phyloP scores from a whole-genome alignment of 2,888 invertebrate genomes.

The Actias luna region DNA sequence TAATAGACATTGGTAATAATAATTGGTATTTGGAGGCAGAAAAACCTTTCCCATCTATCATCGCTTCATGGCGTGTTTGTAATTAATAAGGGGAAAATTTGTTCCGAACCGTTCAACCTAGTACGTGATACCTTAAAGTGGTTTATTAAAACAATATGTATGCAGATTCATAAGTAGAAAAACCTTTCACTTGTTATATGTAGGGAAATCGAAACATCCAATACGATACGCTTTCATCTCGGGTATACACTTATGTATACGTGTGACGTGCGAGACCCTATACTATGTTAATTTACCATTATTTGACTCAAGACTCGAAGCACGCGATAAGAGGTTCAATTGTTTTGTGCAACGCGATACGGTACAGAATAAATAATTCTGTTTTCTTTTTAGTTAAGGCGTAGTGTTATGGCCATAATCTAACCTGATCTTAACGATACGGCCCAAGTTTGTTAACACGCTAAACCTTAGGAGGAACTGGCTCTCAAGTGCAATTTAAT shows the following conservation, averaged over 20 bases:
- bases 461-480: too few species aligned
- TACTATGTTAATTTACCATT: background rate
- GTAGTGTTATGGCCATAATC: too few species aligned
- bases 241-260: background rate
- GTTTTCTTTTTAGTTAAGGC: background rate
- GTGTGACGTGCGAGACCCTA: conserved; percentile 3
- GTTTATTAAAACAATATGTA: background rate
- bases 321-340: background rate
- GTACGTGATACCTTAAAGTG: background rate
- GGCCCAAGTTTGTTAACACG: too few species aligned
- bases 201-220: background rate
- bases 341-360: background rate
- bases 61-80: too few species aligned
- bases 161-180: background rate
- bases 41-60: too few species aligned
- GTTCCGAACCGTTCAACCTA: too few species aligned
- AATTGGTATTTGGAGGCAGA: too few species aligned
- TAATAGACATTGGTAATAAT: too few species aligned
- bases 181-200: background rate
- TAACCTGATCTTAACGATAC: too few species aligned
- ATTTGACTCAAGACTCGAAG: conserved; percentile 5
- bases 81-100: too few species aligned
- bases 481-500: too few species aligned
- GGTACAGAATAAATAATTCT: background rate
- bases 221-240: conserved; percentile 10